phyloP scores from a whole-genome alignment of 2,888 invertebrate species.

The Sussaba pulchella region DNA sequence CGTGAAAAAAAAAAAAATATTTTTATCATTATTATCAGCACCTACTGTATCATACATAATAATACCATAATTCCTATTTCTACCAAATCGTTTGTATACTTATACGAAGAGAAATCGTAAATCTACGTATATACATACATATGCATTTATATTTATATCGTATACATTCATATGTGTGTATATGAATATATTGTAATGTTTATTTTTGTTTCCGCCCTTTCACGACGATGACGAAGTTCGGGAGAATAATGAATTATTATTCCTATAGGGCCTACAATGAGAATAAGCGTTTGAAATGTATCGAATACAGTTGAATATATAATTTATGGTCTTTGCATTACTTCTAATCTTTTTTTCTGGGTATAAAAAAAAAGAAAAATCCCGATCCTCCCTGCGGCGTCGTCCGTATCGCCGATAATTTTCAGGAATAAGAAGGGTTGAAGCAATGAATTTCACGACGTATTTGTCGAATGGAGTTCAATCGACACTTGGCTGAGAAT shows the following conservation, averaged over 20 bases:
- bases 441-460: not conserved
- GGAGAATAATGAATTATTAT: slow-evolving; percentile 48
- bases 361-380: not conserved
- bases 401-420: not conserved
- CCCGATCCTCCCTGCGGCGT: not conserved
- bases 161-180: not conserved
- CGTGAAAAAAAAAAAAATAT: slow-evolving; percentile 59
- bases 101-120: slow-evolving; percentile 63
- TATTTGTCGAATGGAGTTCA: slow-evolving; percentile 19
- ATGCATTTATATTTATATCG: slow-evolving; percentile 3
- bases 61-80: slow-evolving; percentile 71
- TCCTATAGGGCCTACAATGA: slow-evolving; percentile 55
- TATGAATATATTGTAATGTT: slow-evolving; percentile 22
- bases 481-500: slow-evolving; percentile 12
- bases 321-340: slow-evolving; percentile 53
- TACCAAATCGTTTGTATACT: slow-evolving; percentile 72
- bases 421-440: not conserved
- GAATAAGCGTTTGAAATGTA: slow-evolving; percentile 55
- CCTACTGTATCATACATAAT: slow-evolving; percentile 56
- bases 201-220: slow-evolving; percentile 35
- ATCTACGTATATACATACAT: slow-evolving; percentile 18
- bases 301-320: slow-evolving; percentile 61
- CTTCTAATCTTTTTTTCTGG: slow-evolving; percentile 20
- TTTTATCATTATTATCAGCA: slow-evolving; percentile 65
- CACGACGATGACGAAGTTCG: slow-evolving; percentile 32